Percentiles rank a stretch among this genome's conserved stretches.
Conservation (phyloP, 2,888 invertebrate genomes). For the Exocentrus adspersus region DNA sequence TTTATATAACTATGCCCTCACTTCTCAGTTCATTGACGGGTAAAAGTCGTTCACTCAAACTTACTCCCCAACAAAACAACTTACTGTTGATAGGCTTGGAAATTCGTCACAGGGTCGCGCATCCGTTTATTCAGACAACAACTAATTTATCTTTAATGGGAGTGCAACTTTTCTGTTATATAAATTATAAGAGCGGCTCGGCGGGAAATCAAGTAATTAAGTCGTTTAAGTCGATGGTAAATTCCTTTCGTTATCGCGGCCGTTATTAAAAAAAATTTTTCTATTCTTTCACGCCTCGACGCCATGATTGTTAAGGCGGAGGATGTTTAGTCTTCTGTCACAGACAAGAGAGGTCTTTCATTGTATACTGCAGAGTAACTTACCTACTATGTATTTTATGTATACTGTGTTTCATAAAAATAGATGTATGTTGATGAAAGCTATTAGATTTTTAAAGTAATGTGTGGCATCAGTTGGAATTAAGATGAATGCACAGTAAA, state of each 20-base stretch:
- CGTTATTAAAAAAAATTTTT: not conserved
- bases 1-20: not conserved
- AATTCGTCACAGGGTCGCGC: not conserved
- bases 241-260: not conserved
- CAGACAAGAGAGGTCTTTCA: too few species aligned
- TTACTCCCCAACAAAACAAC: constrained; percentile 2
- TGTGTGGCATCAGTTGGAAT: too few species aligned
- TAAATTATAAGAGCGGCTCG: constrained; percentile 5
- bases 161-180: not conserved
- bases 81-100: not conserved
- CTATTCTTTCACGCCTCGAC: not conserved
- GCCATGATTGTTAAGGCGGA: not conserved
- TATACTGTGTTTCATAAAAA: too few species aligned
- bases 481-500: too few species aligned
- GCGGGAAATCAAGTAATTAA: constrained; percentile 1
- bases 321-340: too few species aligned
- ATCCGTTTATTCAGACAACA: constrained; percentile 12
- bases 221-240: not conserved
- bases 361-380: too few species aligned
- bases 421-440: too few species aligned
- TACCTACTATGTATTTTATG: too few species aligned
- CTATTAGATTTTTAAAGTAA: too few species aligned
- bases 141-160: constrained; percentile 2
- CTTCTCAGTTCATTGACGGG: not conserved
- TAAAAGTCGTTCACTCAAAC: not conserved